Percentiles rank a stretch among this genome's conserved stretches.
phyloP scores from a whole-genome alignment of 1,140 invertebrate species.

The Brachionus paranguensis region DNA sequence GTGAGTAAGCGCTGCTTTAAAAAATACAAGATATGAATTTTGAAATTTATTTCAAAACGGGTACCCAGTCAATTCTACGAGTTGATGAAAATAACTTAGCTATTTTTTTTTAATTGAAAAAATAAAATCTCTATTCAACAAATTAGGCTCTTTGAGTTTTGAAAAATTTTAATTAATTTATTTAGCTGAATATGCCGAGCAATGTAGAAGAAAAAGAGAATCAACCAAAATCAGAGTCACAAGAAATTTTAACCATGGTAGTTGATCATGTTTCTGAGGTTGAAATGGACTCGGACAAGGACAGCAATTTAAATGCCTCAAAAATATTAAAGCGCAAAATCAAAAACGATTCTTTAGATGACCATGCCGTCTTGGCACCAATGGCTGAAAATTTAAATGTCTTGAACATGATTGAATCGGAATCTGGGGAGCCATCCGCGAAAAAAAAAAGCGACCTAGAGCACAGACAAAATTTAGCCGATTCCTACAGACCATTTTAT shows the following conservation, averaged over 20 bases:
- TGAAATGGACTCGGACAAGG: not conserved
- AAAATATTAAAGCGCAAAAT: not conserved
- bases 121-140: not conserved
- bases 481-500: not conserved
- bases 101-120: not conserved
- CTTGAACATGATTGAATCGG: not conserved
- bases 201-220: not conserved
- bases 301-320: not conserved
- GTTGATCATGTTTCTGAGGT: not conserved
- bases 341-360: not conserved
- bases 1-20: not conserved
- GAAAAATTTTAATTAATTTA: not conserved
- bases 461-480: not conserved
- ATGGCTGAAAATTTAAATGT: not conserved
- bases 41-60: not conserved
- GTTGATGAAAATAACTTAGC: not conserved
- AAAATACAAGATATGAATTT: not conserved
- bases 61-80: not conserved
- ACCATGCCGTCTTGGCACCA: not conserved
- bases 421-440: not conserved
- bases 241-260: not conserved
- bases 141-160: not conserved
- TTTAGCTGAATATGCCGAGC: not conserved
- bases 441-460: not conserved
- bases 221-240: not conserved